Base-by-base conservation (phyloP, 1,140 invertebrate genomes). In the Procambarus virginalis region DNA sequence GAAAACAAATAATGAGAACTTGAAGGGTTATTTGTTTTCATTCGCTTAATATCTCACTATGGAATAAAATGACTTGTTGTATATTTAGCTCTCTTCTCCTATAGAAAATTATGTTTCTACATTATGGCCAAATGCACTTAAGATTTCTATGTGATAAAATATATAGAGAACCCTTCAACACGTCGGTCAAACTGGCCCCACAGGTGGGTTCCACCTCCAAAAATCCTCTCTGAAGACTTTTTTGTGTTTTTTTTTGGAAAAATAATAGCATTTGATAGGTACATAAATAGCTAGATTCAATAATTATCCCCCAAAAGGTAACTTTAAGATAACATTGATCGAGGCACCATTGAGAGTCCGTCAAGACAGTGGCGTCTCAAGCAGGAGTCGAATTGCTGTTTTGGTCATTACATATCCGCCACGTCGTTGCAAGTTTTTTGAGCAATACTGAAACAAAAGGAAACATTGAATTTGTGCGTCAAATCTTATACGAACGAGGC, bases 371-470 rank as follows among this genome's bases (percentile, higher is more conserved):
- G n/a, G 22, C 68, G 68, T 34, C 68, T 73, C 22, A 34, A 73
- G 34, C 68, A 73, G 68, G 14, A 73, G 68, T 34, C 22, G 68
- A 64, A 64, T 64, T 64, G 12, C 4, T 17, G 20, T 80, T 34
- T 22, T 51, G 3, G 22, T 55, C 17, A 20, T 51, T 79, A n/a
- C 46, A 4, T 22, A 58, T 9, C 49, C 58, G 51, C 78, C 49
- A 34, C 78, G 78, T 80, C 78, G 78, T 80, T 80, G 78, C 49
- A 17, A n/a, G n/a, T 55, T 79, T 34, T 46, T 80, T 80, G 78
- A 80, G 78, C 78, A 80, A 80, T 80, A n/a, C 49, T 22, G n/a
- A 80, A 58, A 14, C 68, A 34, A 17, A 73, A 34, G 4, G 68
- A 73, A 34, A 73, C 64, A 9, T 22, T 22, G 8, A 73, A 73